Conservation (phyloP, 2,888 invertebrate genomes). For the Iphiclides podalirius region DNA sequence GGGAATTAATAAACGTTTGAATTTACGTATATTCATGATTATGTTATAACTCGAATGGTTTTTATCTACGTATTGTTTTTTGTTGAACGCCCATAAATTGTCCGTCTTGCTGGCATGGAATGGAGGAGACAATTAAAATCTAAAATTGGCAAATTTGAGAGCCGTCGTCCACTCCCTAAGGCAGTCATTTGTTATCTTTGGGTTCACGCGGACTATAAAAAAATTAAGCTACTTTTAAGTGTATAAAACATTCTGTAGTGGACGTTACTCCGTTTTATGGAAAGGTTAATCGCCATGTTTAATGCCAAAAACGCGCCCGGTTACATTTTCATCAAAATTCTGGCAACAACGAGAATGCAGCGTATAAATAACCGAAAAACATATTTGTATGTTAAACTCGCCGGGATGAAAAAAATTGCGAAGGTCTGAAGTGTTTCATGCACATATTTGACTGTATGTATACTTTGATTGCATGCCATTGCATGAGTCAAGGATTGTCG, state of each 20-base stretch:
- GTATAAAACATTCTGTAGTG: slow-evolving; percentile 18
- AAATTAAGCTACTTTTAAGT: slow-evolving; percentile 16
- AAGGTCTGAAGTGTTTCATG: slow-evolving; percentile 1
- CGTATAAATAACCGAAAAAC: slow-evolving; percentile 20
- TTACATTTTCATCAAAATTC: slow-evolving; percentile 25
- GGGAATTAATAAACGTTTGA: too few species aligned
- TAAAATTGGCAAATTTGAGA: too few species aligned
- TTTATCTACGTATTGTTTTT: too few species aligned
- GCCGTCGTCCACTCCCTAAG: slow-evolving; percentile 1
- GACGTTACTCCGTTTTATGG: slow-evolving; percentile 23
- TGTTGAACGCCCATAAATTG: too few species aligned
- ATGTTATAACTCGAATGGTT: too few species aligned
- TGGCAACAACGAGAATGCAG: slow-evolving; percentile 20
- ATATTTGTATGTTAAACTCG: slow-evolving; percentile 18
- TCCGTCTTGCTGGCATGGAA: too few species aligned
- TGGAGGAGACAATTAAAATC: too few species aligned
- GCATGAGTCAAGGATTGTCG: background rate
- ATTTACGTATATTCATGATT: too few species aligned
- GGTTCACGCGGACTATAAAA: slow-evolving; percentile 6
- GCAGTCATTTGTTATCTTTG: background rate
- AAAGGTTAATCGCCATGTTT: slow-evolving; percentile 24
- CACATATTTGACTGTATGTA: too few species aligned
- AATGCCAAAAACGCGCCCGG: slow-evolving; percentile 23
- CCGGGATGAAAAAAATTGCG: slow-evolving; percentile 6
- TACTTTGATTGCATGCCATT: too few species aligned